Conservation (phyloP, 1,140 invertebrate species). For the Sycobia sp. region DNA sequence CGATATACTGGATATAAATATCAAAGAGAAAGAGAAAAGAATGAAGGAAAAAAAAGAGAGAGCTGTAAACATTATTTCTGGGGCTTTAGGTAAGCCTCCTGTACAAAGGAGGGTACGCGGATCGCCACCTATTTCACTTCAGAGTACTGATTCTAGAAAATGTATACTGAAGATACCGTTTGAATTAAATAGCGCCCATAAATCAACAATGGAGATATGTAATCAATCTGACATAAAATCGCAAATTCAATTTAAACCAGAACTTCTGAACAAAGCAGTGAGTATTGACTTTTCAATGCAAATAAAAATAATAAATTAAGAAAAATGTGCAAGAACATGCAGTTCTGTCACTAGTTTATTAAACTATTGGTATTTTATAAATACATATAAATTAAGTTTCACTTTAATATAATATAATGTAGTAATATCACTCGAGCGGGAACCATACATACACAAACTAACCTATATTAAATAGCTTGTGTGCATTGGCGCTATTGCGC, state of each 20-base stretch:
- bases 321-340: too few species aligned
- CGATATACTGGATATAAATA: too few species aligned
- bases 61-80: slow-evolving; percentile 55
- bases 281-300: slow-evolving; percentile 32
- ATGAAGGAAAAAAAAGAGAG: slow-evolving; percentile 50
- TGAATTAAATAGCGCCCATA: slow-evolving; percentile 52
- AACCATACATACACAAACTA: too few species aligned
- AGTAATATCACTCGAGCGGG: too few species aligned
- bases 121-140: slow-evolving; percentile 49
- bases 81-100: slow-evolving; percentile 54
- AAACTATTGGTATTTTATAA: too few species aligned
- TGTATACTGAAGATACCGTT: slow-evolving; percentile 53
- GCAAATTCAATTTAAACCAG: slow-evolving; percentile 45
- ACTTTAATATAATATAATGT: too few species aligned
- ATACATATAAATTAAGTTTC: too few species aligned
- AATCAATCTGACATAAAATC: slow-evolving; percentile 56
- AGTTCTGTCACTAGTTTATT: too few species aligned
- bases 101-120: slow-evolving; percentile 47
- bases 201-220: slow-evolving; percentile 53
- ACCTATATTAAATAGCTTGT: too few species aligned
- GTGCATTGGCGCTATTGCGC: too few species aligned
- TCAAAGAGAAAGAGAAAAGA: slow-evolving; percentile 40
- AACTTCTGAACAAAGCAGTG: slow-evolving; percentile 41
- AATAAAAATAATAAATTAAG: too few species aligned
- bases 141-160: slow-evolving; percentile 46